phyloP scores from a whole-genome alignment of 2,888 invertebrate species.

The Andrena praecox region DNA sequence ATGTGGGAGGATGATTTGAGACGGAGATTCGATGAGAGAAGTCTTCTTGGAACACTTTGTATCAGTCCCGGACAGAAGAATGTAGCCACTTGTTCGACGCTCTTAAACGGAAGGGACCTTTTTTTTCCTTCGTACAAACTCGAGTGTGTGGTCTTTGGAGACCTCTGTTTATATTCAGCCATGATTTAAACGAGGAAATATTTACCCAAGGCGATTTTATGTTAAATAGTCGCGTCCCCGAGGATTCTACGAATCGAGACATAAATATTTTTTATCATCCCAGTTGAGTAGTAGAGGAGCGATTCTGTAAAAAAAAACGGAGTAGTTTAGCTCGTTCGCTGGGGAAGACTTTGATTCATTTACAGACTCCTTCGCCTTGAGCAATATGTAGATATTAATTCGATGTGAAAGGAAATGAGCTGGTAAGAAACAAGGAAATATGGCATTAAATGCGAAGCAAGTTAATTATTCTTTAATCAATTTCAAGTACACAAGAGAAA shows the following conservation, averaged over 20 bases:
- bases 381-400: too few relatives aligned
- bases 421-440: too few relatives aligned
- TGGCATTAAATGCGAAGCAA: too few relatives aligned
- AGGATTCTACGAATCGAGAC: not conserved
- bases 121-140: slow-evolving; percentile 50
- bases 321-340: too few relatives aligned
- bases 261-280: slow-evolving; percentile 8
- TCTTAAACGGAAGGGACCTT: slow-evolving; percentile 46
- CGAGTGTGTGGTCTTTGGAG: slow-evolving; percentile 39
- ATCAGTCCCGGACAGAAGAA: slow-evolving; percentile 39
- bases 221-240: slow-evolving; percentile 24
- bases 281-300: not conserved
- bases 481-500: too few relatives aligned
- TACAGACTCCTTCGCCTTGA: too few relatives aligned
- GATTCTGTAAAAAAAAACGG: not conserved
- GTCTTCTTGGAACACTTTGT: slow-evolving; percentile 30
- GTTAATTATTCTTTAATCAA: too few relatives aligned
- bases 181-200: slow-evolving; percentile 39
- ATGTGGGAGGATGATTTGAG: not conserved
- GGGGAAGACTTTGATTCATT: too few relatives aligned
- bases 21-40: slow-evolving; percentile 22
- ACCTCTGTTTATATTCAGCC: slow-evolving; percentile 50
- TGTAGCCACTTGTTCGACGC: slow-evolving; percentile 57
- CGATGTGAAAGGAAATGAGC: too few relatives aligned
- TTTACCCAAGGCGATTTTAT: slow-evolving; percentile 29